phyloP scores from a whole-genome alignment of 2,113 vertebrate species.

The Terrapene triunguis region DNA sequence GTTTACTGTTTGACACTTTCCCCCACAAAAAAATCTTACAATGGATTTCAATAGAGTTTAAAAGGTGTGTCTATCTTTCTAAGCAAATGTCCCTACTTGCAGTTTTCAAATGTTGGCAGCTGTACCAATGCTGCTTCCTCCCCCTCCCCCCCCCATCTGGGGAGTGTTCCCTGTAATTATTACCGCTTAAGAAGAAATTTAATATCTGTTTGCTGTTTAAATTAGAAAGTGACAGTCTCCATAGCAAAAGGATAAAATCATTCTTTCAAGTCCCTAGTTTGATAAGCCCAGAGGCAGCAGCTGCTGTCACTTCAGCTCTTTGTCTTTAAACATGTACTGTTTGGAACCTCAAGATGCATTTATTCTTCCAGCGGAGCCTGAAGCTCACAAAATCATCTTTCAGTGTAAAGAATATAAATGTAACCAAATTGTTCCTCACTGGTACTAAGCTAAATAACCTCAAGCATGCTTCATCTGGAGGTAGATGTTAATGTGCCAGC shows the following conservation, averaged over 20 bases:
- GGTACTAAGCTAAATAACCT: constrained; percentile 1
- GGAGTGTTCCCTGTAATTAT: constrained; percentile 37
- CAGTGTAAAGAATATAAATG: constrained; percentile 22
- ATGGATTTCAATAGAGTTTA: constrained; percentile 11
- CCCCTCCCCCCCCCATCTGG: background rate
- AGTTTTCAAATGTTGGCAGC: constrained; percentile 43
- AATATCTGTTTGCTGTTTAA: constrained; percentile 31
- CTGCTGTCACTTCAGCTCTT: constrained; percentile 56
- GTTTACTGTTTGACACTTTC: background rate
- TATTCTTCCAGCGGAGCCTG: constrained; percentile 26
- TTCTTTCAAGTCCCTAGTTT: constrained; percentile 27
- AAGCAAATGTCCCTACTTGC: background rate
- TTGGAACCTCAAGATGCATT: constrained; percentile 37
- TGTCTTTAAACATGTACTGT: constrained; percentile 21
- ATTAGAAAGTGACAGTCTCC: constrained; percentile 27
- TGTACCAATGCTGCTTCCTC: background rate
- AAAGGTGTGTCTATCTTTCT: background rate
- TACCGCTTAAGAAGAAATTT: constrained; percentile 24
- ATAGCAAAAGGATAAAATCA: constrained; percentile 39
- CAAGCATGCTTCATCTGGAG: background rate
- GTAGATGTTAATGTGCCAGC: background rate
- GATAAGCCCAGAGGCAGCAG: constrained; percentile 53
- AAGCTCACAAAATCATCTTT: constrained; percentile 20
- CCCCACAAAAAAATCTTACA: background rate
- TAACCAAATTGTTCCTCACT: background rate